These are phyloP conservation scores for Psylliodes chrysocephalus DNA, from an alignment of 2,888 invertebrate genomes.

Conservation along the genomic window DNA sequence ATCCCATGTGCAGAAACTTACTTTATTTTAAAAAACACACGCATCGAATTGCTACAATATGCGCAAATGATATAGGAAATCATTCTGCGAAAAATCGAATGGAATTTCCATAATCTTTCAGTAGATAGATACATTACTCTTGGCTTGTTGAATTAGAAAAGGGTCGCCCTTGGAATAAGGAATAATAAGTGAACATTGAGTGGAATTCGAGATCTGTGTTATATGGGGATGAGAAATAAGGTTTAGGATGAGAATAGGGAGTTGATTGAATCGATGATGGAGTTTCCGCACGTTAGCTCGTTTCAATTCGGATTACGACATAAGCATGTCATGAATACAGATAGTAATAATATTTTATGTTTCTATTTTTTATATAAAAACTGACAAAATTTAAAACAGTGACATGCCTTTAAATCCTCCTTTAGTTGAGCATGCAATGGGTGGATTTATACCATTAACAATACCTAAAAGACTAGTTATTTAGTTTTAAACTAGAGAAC, in stretches of 20 bases:
- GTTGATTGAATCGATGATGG: slow-evolving; percentile 60
- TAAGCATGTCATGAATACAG: slow-evolving; percentile 41
- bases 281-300: slow-evolving; percentile 59
- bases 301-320: slow-evolving; percentile 55
- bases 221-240: not conserved
- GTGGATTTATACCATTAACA: too few species aligned
- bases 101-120: slow-evolving; percentile 30
- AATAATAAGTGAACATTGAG: slow-evolving; percentile 55
- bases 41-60: not conserved
- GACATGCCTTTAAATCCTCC: too few species aligned
- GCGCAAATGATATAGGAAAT: slow-evolving; percentile 17
- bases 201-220: slow-evolving; percentile 36
- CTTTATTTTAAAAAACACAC: slow-evolving; percentile 12
- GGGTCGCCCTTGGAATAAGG: slow-evolving; percentile 31
- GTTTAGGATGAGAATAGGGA: slow-evolving; percentile 51
- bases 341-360: not conserved
- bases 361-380: too few species aligned
- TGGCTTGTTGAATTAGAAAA: slow-evolving; percentile 34
- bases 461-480: too few species aligned
- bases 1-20: too few species aligned
- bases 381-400: too few species aligned
- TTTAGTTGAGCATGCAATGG: too few species aligned
- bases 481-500: too few species aligned
- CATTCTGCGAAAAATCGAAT: slow-evolving; percentile 25
- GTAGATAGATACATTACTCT: slow-evolving; percentile 35